These are phyloP conservation scores for Phorcus lineatus DNA, from an alignment of 2,888 invertebrate genomes.

Conservation along the genomic window DNA sequence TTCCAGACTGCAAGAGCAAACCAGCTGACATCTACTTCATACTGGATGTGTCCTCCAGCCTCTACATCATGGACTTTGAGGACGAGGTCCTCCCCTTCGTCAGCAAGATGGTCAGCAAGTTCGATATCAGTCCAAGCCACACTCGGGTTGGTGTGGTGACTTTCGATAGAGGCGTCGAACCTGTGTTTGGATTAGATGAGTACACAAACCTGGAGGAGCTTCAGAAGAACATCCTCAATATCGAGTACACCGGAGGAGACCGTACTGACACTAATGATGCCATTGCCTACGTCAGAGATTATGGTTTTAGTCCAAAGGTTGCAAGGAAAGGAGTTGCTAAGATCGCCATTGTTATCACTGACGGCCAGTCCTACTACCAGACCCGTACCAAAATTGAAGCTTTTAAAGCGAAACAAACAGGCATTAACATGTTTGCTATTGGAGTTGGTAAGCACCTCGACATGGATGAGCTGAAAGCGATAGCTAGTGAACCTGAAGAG, in stretches of 20 bases:
- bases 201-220: slow-evolving; percentile 41
- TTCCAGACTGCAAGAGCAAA: slow-evolving; percentile 21
- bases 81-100: slow-evolving; percentile 1
- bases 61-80: not conserved
- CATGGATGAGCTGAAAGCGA: not conserved
- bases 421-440: slow-evolving; percentile 2
- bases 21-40: slow-evolving; percentile 16
- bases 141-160: slow-evolving; percentile 12
- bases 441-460: not conserved
- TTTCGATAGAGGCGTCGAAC: slow-evolving; percentile 22
- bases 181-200: slow-evolving; percentile 49
- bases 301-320: not conserved
- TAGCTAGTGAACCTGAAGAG: not conserved
- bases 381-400: not conserved
- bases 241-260: slow-evolving; percentile 42
- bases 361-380: not conserved
- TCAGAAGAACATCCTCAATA: slow-evolving; percentile 38
- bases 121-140: slow-evolving; percentile 7
- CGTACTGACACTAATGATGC: slow-evolving; percentile 47
- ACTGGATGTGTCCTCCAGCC: not conserved
- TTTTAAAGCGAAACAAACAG: not conserved
- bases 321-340: not conserved
- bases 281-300: slow-evolving; percentile 40
- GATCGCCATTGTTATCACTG: not conserved
- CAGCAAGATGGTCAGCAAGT: not conserved